Percentiles rank a stretch among this genome's conserved stretches.
These are phyloP conservation scores for Acrobasis repandana DNA, from an alignment of 2,888 invertebrate species.

Conservation along the genomic window DNA sequence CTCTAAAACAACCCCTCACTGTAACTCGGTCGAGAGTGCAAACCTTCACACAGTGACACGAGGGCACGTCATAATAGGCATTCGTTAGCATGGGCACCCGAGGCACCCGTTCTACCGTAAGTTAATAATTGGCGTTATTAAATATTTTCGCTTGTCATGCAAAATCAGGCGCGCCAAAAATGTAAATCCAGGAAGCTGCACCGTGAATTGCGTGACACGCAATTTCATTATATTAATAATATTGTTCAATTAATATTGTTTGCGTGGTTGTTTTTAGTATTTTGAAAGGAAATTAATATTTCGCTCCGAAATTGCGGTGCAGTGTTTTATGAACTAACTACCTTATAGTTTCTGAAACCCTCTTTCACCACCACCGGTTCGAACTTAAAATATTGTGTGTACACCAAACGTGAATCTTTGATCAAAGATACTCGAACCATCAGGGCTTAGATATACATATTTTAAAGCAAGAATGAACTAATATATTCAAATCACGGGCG, in stretches of 20 bases:
- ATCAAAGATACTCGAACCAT: too few species aligned
- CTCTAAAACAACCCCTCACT: constrained; percentile 66
- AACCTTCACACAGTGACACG: constrained; percentile 82
- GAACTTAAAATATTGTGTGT: too few species aligned
- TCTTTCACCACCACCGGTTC: too few species aligned
- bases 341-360: too few species aligned
- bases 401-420: too few species aligned
- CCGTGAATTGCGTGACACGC: not conserved
- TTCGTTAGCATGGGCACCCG: constrained; percentile 75
- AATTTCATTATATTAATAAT: not conserved
- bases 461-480: constrained; percentile 45
- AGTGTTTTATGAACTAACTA: too few species aligned
- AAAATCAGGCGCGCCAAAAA: constrained; percentile 37
- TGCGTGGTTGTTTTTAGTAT: too few species aligned
- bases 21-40: constrained; percentile 79
- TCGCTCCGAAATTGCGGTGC: too few species aligned
- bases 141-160: constrained; percentile 56
- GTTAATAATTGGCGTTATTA: constrained; percentile 72
- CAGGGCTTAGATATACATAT: constrained; percentile 31
- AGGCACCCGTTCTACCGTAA: constrained; percentile 56
- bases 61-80: constrained; percentile 73
- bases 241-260: not conserved
- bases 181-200: not conserved
- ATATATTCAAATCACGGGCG: constrained; percentile 72
- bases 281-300: too few species aligned